Percentiles rank a stretch among this genome's conserved stretches.
Conservation (phyloP, 2,113 vertebrate species). For the Nothocercus julius region DNA sequence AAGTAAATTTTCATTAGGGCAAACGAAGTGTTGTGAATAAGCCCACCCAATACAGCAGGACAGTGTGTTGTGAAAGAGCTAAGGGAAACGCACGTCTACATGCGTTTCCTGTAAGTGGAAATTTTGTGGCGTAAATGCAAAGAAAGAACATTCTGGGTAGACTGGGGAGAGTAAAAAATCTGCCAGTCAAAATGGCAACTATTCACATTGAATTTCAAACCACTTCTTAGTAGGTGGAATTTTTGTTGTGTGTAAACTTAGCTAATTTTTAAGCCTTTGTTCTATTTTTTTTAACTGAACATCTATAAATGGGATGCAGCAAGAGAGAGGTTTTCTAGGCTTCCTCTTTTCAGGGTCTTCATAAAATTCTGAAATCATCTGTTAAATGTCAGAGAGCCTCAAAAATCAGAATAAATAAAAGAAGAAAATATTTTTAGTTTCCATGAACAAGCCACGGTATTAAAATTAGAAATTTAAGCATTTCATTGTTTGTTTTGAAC, state of each 20-base stretch:
- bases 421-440: not conserved
- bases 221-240: constrained; percentile 4
- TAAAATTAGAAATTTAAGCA: not conserved
- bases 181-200: not conserved
- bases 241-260: constrained; percentile 17
- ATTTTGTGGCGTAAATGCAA: not conserved
- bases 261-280: constrained; percentile 44
- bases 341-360: not conserved
- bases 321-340: constrained; percentile 23
- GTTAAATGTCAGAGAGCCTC: not conserved
- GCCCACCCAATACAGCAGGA: constrained; percentile 6
- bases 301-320: constrained; percentile 12
- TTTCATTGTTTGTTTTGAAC: constrained; percentile 18
- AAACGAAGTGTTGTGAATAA: constrained; percentile 62
- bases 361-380: constrained; percentile 2
- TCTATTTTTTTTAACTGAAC: constrained; percentile 18
- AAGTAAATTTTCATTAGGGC: constrained; percentile 62
- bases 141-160: not conserved
- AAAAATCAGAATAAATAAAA: constrained; percentile 12
- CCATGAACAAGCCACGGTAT: not conserved
- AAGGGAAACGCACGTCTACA: not conserved
- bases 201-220: constrained; percentile 17
- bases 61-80: not conserved
- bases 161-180: not conserved
- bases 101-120: not conserved